Conservation (phyloP, 2,113 vertebrate genomes). For the Furnarius figulus region DNA sequence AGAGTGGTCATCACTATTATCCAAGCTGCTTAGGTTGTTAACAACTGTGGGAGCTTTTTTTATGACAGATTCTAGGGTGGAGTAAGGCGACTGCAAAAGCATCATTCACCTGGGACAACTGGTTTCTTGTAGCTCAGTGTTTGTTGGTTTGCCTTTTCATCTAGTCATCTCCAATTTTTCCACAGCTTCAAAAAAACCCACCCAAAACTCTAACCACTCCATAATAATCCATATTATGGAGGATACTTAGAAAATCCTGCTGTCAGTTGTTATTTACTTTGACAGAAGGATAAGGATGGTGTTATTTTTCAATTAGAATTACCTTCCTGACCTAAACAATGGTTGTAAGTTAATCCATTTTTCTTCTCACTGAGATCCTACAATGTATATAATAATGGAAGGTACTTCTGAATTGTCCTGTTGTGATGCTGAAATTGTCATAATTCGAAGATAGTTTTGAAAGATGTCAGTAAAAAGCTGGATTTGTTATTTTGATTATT, state of each 20-base stretch:
- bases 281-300: not conserved
- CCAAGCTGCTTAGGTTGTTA: not conserved
- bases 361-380: not conserved
- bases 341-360: not conserved
- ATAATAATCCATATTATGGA: not conserved
- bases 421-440: not conserved
- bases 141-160: not conserved
- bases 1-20: not conserved
- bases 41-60: not conserved
- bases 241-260: not conserved
- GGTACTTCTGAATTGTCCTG: not conserved
- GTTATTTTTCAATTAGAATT: not conserved
- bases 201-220: not conserved
- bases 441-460: not conserved
- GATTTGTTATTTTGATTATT: constrained; percentile 27
- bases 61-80: not conserved
- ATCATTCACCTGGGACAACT: not conserved
- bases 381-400: not conserved
- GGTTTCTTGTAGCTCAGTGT: not conserved
- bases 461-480: not conserved
- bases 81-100: not conserved
- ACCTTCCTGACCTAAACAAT: not conserved
- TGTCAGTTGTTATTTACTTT: not conserved
- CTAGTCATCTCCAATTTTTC: not conserved
- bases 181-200: not conserved